These are phyloP conservation scores for Desoria tigrina DNA, from an alignment of 2,888 invertebrate species.

Conservation along the genomic window DNA sequence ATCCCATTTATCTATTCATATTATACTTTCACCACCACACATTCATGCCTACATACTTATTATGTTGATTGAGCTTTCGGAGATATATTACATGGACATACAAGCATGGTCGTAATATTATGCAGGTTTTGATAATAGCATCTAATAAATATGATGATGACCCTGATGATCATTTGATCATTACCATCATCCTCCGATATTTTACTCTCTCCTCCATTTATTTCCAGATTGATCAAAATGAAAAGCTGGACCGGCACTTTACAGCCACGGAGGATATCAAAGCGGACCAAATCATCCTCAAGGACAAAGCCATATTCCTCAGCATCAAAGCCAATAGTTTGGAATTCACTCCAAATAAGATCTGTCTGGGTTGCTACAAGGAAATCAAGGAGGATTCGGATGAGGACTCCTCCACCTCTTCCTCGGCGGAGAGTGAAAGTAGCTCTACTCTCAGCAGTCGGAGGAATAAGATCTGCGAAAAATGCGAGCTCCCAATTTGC, in stretches of 20 bases:
- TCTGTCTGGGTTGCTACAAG: conserved; percentile 77
- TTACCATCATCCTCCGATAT: too few species aligned
- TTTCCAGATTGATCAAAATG: conserved; percentile 61
- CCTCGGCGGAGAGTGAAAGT: conserved; percentile 26
- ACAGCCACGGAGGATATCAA: conserved; percentile 71
- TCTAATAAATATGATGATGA: not conserved
- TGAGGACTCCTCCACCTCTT: conserved; percentile 16
- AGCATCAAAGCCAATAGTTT: conserved; percentile 67
- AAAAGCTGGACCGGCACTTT: conserved; percentile 67
- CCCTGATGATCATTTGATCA: not conserved
- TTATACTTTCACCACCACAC: too few species aligned
- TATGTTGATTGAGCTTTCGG: too few species aligned
- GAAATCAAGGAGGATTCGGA: conserved; percentile 53
- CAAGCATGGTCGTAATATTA: too few species aligned
- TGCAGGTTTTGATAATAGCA: too few species aligned
- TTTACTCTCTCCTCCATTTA: not conserved
- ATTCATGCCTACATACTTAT: too few species aligned
- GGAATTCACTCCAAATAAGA: conserved; percentile 62
- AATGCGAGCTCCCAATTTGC: conserved; percentile 49
- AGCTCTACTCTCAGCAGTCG: conserved; percentile 15
- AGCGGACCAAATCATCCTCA: conserved; percentile 71
- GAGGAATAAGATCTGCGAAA: conserved; percentile 32
- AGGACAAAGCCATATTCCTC: conserved; percentile 71
- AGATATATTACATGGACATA: too few species aligned
- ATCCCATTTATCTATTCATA: too few species aligned